Evolutionary conservation across 2,797 vertebrate species (phyloP), one percentile per base, ranked within the genome.

Genomic region (Phrynocephalus vlangalii): DNA sequence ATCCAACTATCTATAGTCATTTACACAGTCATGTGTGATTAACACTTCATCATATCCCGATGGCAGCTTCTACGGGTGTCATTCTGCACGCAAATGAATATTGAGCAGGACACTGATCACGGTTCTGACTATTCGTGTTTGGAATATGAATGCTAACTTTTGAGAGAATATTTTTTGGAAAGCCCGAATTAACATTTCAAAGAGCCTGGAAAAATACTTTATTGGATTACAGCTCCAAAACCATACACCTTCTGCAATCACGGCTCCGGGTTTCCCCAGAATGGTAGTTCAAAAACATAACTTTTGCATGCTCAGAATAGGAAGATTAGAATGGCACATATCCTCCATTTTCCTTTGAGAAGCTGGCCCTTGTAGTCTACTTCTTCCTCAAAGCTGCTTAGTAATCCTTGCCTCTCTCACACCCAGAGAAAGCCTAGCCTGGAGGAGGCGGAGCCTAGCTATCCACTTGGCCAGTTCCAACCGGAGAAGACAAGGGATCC

Each of bases 401-500:
- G 50, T 76, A 87, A 87, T 78, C 50, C 79, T 67, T 28, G 60
- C 18, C 76, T 83, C 86, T 56, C 44, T 26, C 28, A 11, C 78
- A 63, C 60, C 15, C 13, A 63, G 60, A 38, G 73, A 86, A 82
- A 79, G 84, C 26, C 60, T 73, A 70, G 26, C 83, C n/a, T 1
- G 83, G 30, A 56, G 88, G 48, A 71, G 78, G 84, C n/a, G 84
- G 78, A 24, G 71, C 13, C 26, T 33, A 48, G 63, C 82, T 68
- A 60, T 67, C 78, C 72, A 78, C 67, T 87, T 87, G 83, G 78
- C 89, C 66, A 78, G 86, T 87, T 90, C 79, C 89, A 90, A 76
- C 86, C 72, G 56, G 82, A 87, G 89, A 85, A 85, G 78, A 87
- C 89, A 90, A 87, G 83, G 81, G 86, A 82, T 87, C 86, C 82